A percentile compares a stretch with the other conserved stretches of the same genome.
These are phyloP conservation scores for Ceyx margarethae DNA, from an alignment of 2,113 vertebrate genomes.

Conservation along the genomic window DNA sequence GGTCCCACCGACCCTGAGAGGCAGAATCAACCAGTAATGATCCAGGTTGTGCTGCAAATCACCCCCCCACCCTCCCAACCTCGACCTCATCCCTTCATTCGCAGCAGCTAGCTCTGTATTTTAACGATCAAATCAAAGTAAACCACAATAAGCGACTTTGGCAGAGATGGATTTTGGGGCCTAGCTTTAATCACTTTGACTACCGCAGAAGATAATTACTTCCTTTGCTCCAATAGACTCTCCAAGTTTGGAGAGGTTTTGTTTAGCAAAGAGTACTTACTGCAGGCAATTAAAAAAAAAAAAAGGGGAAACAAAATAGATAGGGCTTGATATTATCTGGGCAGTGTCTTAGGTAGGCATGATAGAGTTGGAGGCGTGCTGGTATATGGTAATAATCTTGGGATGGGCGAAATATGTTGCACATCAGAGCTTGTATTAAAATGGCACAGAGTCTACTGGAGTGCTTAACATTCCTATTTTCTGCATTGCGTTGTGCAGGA, in stretches of 20 bases:
- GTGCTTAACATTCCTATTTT: background rate
- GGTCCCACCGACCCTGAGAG: slow-evolving; percentile 43
- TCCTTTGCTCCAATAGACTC: slow-evolving; percentile 71
- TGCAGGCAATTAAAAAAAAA: slow-evolving; percentile 28
- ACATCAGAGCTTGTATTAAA: slow-evolving; percentile 6
- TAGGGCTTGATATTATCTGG: slow-evolving; percentile 36
- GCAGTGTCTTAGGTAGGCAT: slow-evolving; percentile 29
- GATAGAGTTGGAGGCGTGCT: slow-evolving; percentile 30
- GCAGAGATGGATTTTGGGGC: slow-evolving; percentile 73
- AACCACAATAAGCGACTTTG: slow-evolving; percentile 62
- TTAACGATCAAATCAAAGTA: slow-evolving; percentile 65
- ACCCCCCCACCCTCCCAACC: background rate
- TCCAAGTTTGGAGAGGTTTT: slow-evolving; percentile 66
- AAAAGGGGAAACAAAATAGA: slow-evolving; percentile 24
- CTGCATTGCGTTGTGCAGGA: background rate
- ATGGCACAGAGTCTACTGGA: background rate
- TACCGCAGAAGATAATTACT: slow-evolving; percentile 76
- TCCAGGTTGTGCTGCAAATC: slow-evolving; percentile 40
- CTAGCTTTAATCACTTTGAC: slow-evolving; percentile 76
- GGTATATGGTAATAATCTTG: slow-evolving; percentile 34
- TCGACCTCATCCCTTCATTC: background rate
- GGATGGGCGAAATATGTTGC: slow-evolving; percentile 41
- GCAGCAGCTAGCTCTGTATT: slow-evolving; percentile 52
- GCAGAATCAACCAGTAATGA: slow-evolving; percentile 28
- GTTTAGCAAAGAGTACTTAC: slow-evolving; percentile 52